phyloP scores from a whole-genome alignment of 2,888 invertebrate species.

The Hoplodrina ambigua region DNA sequence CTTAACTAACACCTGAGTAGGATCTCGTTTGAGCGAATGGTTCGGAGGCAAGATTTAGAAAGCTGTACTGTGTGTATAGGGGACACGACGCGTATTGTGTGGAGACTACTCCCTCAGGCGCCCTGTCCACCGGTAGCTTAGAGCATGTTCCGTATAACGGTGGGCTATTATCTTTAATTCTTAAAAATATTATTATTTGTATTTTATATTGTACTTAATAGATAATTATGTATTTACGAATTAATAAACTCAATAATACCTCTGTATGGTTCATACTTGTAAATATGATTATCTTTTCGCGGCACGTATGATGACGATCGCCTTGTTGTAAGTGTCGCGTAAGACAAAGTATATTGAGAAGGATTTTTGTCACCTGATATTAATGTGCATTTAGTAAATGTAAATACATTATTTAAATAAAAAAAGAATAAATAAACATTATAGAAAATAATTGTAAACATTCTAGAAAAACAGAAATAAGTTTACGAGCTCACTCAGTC shows the following conservation, averaged over 20 bases:
- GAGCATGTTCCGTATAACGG: background rate
- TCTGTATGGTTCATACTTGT: conserved; percentile 59
- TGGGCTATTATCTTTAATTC: too few relatives aligned
- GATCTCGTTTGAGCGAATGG: too few relatives aligned
- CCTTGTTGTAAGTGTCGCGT: conserved; percentile 8
- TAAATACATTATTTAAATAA: conserved; percentile 27
- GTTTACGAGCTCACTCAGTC: background rate
- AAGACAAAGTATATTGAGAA: conserved; percentile 41
- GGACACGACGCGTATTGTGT: too few relatives aligned
- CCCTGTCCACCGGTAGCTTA: too few relatives aligned
- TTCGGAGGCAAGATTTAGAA: too few relatives aligned
- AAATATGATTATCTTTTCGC: conserved; percentile 36
- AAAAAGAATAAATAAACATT: conserved; percentile 25
- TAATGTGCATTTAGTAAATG: conserved; percentile 41
- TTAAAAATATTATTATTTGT: conserved; percentile 56
- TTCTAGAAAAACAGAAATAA: conserved; percentile 17
- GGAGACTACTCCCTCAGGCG: too few relatives aligned
- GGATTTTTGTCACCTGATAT: conserved; percentile 68
- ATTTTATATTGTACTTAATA: too few relatives aligned
- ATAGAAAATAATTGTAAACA: conserved; percentile 33
- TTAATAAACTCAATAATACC: conserved; percentile 31
- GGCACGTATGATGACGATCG: background rate
- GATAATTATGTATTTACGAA: conserved; percentile 11
- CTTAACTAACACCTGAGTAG: too few relatives aligned
- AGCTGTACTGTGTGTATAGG: too few relatives aligned